Evolutionary conservation across 1,140 invertebrate species (phyloP).

Genomic region (Brachionus plicatilis): DNA sequence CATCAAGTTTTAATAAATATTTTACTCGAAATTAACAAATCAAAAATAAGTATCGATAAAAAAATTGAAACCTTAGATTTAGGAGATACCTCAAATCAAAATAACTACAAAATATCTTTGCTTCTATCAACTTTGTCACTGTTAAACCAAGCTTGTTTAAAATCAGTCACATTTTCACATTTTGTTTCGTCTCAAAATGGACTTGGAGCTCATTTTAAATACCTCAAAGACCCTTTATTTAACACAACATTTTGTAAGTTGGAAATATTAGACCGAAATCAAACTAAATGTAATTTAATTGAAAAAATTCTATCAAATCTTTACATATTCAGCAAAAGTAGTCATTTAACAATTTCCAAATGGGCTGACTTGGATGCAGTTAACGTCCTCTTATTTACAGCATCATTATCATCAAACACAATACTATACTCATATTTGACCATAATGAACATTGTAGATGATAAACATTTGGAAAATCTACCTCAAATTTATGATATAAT

Average conservation of each 20-base stretch:
- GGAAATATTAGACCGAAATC: neutral
- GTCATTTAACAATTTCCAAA: neutral
- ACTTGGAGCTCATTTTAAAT: neutral
- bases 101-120: neutral
- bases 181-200: neutral
- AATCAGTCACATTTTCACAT: neutral
- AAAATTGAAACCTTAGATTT: neutral
- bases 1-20: neutral
- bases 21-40: neutral
- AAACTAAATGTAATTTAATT: neutral
- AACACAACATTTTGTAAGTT: neutral
- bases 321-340: slow-evolving; percentile 11
- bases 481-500: neutral
- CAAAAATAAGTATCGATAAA: neutral
- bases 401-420: neutral
- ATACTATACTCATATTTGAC: neutral
- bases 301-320: neutral
- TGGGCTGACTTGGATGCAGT: neutral
- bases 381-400: neutral
- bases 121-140: neutral
- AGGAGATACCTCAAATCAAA: neutral
- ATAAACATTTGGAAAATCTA: neutral
- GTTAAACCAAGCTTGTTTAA: neutral
- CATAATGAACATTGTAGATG: neutral
- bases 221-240: neutral